These are phyloP conservation scores for Hepsetus odoe DNA, from an alignment of 2,113 vertebrate genomes.

Conservation along the genomic window DNA sequence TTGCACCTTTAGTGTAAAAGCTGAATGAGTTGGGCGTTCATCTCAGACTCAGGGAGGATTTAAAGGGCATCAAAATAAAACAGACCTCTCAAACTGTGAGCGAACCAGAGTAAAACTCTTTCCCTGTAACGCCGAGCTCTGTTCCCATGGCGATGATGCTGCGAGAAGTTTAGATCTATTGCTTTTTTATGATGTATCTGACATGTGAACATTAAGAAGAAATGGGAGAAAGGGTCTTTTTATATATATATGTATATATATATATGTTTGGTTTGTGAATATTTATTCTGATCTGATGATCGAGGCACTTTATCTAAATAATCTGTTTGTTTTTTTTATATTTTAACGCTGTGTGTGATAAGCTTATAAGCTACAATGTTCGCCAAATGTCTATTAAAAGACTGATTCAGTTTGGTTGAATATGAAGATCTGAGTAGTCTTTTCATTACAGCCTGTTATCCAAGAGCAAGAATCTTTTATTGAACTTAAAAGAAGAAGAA, in stretches of 20 bases:
- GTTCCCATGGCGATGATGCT: slow-evolving; percentile 14
- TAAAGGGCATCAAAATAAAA: slow-evolving; percentile 30
- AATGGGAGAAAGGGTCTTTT: not conserved
- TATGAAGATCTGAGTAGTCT: too few relatives aligned
- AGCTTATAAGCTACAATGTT: slow-evolving; percentile 48
- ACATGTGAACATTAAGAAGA: not conserved
- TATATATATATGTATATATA: not conserved
- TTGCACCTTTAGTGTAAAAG: not conserved
- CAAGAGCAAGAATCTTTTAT: too few relatives aligned
- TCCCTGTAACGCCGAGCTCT: not conserved
- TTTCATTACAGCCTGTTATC: too few relatives aligned
- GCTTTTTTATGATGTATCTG: not conserved
- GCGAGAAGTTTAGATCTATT: not conserved
- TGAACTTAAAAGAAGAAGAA: too few relatives aligned
- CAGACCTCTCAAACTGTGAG: slow-evolving; percentile 37
- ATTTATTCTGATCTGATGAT: slow-evolving; percentile 42
- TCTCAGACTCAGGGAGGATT: slow-evolving; percentile 21
- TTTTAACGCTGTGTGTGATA: slow-evolving; percentile 55
- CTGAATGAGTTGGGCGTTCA: not conserved
- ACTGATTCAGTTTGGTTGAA: not conserved
- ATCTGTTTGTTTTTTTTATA: slow-evolving; percentile 40
- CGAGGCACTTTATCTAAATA: slow-evolving; percentile 69
- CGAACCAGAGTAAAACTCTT: not conserved
- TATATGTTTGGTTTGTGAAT: slow-evolving; percentile 28
- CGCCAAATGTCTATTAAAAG: slow-evolving; percentile 30